These are phyloP conservation scores for Sicus ferrugineus DNA, from an alignment of 2,888 invertebrate species.

Conservation along the genomic window DNA sequence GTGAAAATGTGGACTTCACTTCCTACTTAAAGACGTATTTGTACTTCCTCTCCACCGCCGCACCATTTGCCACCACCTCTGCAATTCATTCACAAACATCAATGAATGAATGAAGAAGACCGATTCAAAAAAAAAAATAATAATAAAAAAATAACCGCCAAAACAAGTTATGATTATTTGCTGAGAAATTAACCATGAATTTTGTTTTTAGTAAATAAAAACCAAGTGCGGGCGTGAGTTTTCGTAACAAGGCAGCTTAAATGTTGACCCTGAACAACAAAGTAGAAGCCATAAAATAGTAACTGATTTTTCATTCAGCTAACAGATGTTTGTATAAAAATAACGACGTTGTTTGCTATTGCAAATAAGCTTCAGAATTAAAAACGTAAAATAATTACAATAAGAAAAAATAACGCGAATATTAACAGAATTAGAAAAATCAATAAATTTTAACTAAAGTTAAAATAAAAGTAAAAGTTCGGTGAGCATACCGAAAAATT, in stretches of 20 bases:
- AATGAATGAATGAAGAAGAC: constrained; percentile 22
- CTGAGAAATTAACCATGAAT: no score
- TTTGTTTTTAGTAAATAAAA: neutral
- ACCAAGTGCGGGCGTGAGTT: neutral
- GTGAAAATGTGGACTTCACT: no score
- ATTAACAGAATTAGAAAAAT: no score
- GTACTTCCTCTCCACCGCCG: neutral
- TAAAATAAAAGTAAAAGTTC: no score
- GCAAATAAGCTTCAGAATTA: no score
- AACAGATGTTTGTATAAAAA: no score
- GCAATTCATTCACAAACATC: neutral
- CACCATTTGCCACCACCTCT: neutral
- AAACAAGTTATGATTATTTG: neutral
- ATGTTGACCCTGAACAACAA: neutral
- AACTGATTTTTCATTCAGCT: no score
- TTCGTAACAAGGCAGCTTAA: neutral
- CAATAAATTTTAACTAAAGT: no score
- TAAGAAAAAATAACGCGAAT: neutral
- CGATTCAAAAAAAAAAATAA: constrained; percentile 15
- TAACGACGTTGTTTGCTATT: no score
- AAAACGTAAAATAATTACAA: neutral
- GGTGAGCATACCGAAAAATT: no score
- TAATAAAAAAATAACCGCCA: neutral
- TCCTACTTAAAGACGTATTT: no score
- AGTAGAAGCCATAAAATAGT: neutral